Evolutionary conservation across 2,797 vertebrate species (phyloP), one percentile per base, ranked within the genome.

Genomic region (Rhynchonycteris naso): DNA sequence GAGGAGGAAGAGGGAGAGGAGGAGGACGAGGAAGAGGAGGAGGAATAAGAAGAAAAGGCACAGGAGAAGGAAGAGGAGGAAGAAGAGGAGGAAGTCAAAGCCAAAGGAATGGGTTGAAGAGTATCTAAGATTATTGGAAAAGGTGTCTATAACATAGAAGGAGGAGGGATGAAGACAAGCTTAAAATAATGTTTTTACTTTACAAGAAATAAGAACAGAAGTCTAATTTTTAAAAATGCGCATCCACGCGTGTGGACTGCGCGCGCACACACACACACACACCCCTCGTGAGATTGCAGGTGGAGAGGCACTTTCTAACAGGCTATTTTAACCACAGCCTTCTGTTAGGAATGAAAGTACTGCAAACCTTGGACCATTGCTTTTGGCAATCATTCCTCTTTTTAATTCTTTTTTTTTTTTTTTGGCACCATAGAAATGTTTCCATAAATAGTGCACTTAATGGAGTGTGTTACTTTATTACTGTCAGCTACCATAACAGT

Each of bases 391-490:
- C 76, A 88, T 97, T 96, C 86, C 74, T 91, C 65, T 94, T 94
- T 76, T 65, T 90, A 78, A 14, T 71, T 71, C 87, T 61, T 71
- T 90, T 61, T 56, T 83, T 35, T 65, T 79, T 82, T 80, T 96
- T 95, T 96, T 96, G 82, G 95, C 96, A 76, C 91, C 94, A 72
- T 93, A 88, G 94, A 97, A 97, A 95, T 96, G 95, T 95, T 98
- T 94, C 97, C 97, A 97, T 97, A 97, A 97, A 93, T 6, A 97
- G 96, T 94, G 19, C 85, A 93, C 96, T 97, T 97, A 98, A 98
- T 97, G 97, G 96, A 96, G 94, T 97, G 97, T 96, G 72, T 97
- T 97, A 97, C 97, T 98, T 98, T 98, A 96, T 98, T 98, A 96
- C 95, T 91, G 91, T 97, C 96, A 94, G 95, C 91, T 96, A 96